Percentiles rank a stretch among this genome's conserved stretches.
These are phyloP conservation scores for Holothuria scabra DNA, from an alignment of 53 echinoderm and acorn worm genomes.

Conservation along the genomic window DNA sequence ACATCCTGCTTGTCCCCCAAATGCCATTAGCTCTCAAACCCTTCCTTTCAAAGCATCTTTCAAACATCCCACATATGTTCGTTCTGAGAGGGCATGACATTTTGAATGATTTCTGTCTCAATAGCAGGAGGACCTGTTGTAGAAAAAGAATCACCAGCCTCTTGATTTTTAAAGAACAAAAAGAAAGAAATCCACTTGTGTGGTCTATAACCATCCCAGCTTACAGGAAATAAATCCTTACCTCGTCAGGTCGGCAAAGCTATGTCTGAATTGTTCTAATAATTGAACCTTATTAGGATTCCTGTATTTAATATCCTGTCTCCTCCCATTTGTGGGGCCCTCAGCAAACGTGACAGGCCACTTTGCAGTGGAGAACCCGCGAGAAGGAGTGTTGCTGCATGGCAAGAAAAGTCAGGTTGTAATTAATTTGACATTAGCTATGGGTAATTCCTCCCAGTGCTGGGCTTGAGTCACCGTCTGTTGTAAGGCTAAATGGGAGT, in stretches of 20 bases:
- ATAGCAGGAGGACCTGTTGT: too few species aligned
- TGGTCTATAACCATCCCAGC: neutral
- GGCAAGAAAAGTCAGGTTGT: slow-evolving; percentile 16
- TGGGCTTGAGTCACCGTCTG: slow-evolving; percentile 5
- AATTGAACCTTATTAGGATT: slow-evolving; percentile 6
- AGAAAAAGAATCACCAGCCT: too few species aligned
- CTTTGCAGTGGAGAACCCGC: neutral
- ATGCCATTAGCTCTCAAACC: too few species aligned
- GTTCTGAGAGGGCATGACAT: too few species aligned
- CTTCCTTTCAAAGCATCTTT: too few species aligned
- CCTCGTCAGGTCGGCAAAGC: neutral
- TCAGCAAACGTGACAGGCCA: neutral
- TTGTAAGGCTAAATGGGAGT: neutral
- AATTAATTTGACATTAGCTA: slow-evolving; percentile 34
- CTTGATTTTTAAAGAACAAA: too few species aligned
- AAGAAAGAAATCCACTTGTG: too few species aligned
- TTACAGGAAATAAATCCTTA: slow-evolving; percentile 12
- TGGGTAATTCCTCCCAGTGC: slow-evolving; percentile 7
- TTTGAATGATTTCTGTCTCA: too few species aligned
- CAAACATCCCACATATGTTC: too few species aligned
- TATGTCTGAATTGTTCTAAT: neutral
- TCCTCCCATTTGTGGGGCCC: slow-evolving; percentile 33
- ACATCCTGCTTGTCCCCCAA: slow-evolving; percentile 14
- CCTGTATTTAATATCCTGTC: slow-evolving; percentile 12
- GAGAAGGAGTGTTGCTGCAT: neutral